phyloP scores from a whole-genome alignment of 2,113 vertebrate species.

The Perca fluviatilis region DNA sequence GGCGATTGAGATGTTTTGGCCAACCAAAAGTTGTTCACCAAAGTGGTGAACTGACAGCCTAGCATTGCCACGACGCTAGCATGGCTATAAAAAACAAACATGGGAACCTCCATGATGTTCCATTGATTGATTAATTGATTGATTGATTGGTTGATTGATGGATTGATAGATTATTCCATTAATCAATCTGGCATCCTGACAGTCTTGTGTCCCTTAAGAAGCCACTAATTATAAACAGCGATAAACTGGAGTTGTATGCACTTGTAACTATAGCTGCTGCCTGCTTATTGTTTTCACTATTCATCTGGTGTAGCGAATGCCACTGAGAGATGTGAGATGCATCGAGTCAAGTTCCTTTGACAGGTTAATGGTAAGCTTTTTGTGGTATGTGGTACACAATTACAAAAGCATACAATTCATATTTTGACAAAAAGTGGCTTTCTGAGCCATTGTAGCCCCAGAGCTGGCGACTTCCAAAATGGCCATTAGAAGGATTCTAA shows the following conservation, averaged over 20 bases:
- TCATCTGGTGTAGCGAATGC: neutral
- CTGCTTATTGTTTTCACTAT: neutral
- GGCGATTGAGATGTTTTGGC: no score
- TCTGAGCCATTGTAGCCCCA: no score
- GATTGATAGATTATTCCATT: neutral
- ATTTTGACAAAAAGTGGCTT: neutral
- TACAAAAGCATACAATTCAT: neutral
- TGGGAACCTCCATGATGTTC: neutral
- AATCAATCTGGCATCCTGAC: neutral
- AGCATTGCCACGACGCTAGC: neutral
- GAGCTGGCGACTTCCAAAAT: no score
- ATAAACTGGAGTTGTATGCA: neutral
- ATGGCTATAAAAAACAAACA: neutral
- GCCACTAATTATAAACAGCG: neutral
- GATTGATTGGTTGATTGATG: neutral
- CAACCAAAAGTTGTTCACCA: neutral
- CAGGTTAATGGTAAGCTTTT: neutral
- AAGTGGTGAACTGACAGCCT: neutral
- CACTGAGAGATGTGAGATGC: neutral
- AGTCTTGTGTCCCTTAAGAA: neutral
- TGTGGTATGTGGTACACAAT: neutral
- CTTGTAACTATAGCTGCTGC: neutral
- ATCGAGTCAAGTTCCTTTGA: neutral
- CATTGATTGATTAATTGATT: neutral
- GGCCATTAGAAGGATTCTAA: no score